Percentiles rank a stretch among this genome's conserved stretches.
Evolutionary conservation across 2,797 vertebrate species (phyloP).

Genomic region (Danio aesculapii): DNA sequence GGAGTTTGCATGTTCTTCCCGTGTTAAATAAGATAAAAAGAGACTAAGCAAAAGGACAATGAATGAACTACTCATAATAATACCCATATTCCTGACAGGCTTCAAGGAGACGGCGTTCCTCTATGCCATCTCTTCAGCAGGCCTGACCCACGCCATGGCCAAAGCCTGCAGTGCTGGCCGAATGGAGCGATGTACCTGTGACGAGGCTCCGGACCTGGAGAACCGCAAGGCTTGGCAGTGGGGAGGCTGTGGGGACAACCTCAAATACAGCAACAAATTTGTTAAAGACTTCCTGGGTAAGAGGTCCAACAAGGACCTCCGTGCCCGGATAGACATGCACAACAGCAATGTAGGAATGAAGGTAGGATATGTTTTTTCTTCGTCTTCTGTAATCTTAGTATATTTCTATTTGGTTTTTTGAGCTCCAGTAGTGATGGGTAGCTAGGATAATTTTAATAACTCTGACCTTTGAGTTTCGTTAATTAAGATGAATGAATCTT

Average conservation of each 20-base stretch:
- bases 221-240: conserved; percentile 99
- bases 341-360: conserved; percentile 98
- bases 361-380: conserved; percentile 73
- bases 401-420: neutral
- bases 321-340: conserved; percentile 95
- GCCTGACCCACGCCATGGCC: conserved; percentile 94
- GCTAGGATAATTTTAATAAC: too few relatives aligned
- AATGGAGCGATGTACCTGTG: conserved; percentile 98
- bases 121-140: conserved; percentile 94
- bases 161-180: conserved; percentile 96
- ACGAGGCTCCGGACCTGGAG: conserved; percentile 96
- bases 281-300: conserved; percentile 98
- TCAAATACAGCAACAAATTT: conserved; percentile 98
- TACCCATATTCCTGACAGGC: conserved; percentile 73
- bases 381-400: neutral
- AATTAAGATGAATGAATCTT: too few relatives aligned
- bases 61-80: too few relatives aligned
- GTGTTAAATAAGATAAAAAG: too few relatives aligned
- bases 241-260: conserved; percentile 98
- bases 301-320: conserved; percentile 94
- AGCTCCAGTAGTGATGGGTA: too few relatives aligned
- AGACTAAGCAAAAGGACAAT: too few relatives aligned
- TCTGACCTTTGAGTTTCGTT: too few relatives aligned
- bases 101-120: conserved; percentile 98
- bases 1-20: too few relatives aligned